Evolutionary conservation across 2,113 vertebrate genomes (phyloP), one percentile per base, ranked within the genome.

Genomic region (Rhinolophus ferrumequinum): DNA sequence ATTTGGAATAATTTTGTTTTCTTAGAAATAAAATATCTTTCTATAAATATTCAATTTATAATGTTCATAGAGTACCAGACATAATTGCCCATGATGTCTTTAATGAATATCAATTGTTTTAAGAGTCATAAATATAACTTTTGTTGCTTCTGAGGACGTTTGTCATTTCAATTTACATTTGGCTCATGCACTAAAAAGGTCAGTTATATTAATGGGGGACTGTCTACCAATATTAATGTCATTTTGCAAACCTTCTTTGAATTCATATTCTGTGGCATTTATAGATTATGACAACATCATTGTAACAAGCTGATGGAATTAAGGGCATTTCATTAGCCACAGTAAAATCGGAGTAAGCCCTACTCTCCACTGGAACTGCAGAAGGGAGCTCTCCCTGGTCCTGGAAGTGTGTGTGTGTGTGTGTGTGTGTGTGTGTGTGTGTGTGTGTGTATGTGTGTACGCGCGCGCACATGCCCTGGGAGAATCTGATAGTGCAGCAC

Each of bases 41-140:
- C 35, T n/a, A 69, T 38, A 64, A 47, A 73, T 47, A 41, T 1
- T 76, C 54, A 66, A 24, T 70, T 76, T 79, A 13, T 30, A 82
- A 72, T 22, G 5, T 77, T 9, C 30, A 9, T 70, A 82, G 66
- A 80, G 50, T 76, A 66, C 7, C 47, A 72, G 33, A 41, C 38
- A 35, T 6, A n/a, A 64, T 87, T 92, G 70, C 15, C 13, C 58
- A 67, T 41, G 47, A 54, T 90, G 86, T 77, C 89, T 90, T 93
- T 33, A 91, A 26, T n/a, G 30, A 14, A 54, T 15, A 73, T 4
- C 64, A 35, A 38, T 47, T 50, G 24, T 73, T 91, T 84, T 47
- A 28, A 56, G 35, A 56, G 7, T 60, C 41, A 41, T 70, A 87
- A 19, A 80, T 60, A 21, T 2, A 26, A 66, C 75, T 64, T 93